These are phyloP conservation scores for Sebastes baramenuke DNA, from an alignment of 2,797 vertebrate genomes.

Conservation along the genomic window DNA sequence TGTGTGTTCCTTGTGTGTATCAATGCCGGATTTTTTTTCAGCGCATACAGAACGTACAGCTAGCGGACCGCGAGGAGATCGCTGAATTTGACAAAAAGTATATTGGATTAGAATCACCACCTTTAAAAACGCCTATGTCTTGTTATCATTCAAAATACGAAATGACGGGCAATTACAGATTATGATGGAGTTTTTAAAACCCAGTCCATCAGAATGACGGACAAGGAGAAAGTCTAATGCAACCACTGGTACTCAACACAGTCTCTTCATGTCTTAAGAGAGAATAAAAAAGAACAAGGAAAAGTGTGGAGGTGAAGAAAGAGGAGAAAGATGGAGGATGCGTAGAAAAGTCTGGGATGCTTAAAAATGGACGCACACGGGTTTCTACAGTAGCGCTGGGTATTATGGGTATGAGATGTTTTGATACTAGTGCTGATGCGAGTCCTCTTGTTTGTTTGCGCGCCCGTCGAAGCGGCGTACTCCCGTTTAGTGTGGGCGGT, in stretches of 20 bases:
- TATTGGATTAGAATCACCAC: too few species aligned
- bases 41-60: too few species aligned
- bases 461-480: neutral
- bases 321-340: neutral
- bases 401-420: neutral
- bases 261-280: neutral
- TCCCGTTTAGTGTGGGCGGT: conserved; percentile 23
- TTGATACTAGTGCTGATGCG: neutral
- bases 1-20: too few species aligned
- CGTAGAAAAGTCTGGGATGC: neutral
- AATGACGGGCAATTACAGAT: too few species aligned
- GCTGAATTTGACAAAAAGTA: too few species aligned
- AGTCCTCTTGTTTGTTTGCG: conserved; percentile 23
- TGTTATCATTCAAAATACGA: too few species aligned
- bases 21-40: too few species aligned
- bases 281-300: neutral
- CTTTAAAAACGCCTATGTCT: too few species aligned
- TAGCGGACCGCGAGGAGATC: too few species aligned
- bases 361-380: neutral
- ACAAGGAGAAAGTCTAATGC: too few species aligned
- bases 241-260: neutral
- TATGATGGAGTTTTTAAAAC: too few species aligned
- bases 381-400: neutral
- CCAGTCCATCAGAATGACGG: too few species aligned
- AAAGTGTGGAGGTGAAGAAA: neutral